Base-by-base conservation (phyloP, 1,140 invertebrate genomes). In the Cydia strobilella region DNA sequence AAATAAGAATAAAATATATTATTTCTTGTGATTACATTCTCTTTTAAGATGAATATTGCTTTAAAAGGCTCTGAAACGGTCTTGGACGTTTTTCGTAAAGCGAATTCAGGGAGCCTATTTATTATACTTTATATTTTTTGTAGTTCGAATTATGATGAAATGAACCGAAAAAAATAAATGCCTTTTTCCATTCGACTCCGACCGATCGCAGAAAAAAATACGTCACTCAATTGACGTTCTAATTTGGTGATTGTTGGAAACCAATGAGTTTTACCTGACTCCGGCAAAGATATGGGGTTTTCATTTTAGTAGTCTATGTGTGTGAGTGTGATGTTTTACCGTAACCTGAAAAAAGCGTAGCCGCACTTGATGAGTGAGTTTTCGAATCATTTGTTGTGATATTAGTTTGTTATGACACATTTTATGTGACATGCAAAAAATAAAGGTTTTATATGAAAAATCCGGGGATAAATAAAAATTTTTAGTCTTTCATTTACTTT, bases 241-340 rank as follows among this genome's bases (percentile, higher is more conserved):
- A 7, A 54, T 54, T 54, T 54, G 51, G 51, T 54, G 51, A 59
- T 59, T 59, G 20, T 59, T 59, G 54, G n/a, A 20, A n/a, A 59
- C 54, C 54, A 59, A 2, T 59, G 54, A 59, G 23, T 23, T 23
- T 45, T 45, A 45, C 3, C 42, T 13, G 42, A 13, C 15, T 45
- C 13, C 42, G 42, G 42, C 42, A 45, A 13, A 45, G 13, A 13
- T 0, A 6, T 7, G 35, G 4, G 0, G 35, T 10, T 45, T 45
- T 45, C 0, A 15, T 45, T 45, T 12, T 15, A 45, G 42, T 45
- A 15, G 10, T 45, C 0, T 45, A 15, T 12, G 12, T 39, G 6
- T 45, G 12, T 42, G 12, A 42, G 10, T 42, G 42, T 42, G 42
- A 42, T 13, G 12, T 2, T 42, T 42, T 42, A 42, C 0, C 0